Base-by-base conservation (phyloP, 2,888 invertebrate species). In the Trachelus stipa region DNA sequence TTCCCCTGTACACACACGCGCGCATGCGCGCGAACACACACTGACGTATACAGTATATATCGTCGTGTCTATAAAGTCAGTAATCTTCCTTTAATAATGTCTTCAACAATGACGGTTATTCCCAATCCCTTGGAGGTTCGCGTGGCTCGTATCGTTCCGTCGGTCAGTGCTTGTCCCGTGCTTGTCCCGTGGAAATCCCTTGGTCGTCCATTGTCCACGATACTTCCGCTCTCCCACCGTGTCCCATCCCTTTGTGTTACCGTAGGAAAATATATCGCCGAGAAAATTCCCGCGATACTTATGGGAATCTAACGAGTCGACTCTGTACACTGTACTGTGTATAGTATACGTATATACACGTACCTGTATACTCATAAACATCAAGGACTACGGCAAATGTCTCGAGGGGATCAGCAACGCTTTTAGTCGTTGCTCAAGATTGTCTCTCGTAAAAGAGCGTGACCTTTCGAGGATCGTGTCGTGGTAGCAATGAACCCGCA, bases 381-480 rank as follows among this genome's bases (percentile, higher is more conserved):
- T 56, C 23, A 23, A 56, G 40, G 15, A 56, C 40, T 23, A 56
- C 40, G 23, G 40, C 23, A 56, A 56, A 23, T 56, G 40, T 56
- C 40, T 56, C 40, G 40, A 56, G 40, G 40, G 40, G 15, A 56
- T 56, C 40, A 56, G 40, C 40, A 23, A 56, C 6, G 40, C 40
- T 56, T 75, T 80, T 80, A 80, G 81, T 81, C 84, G 83, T 87
- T 86, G 85, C 86, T 85, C 85, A 86, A 86, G 40, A 83, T 83
- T 85, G 85, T 84, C 86, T 86, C 84, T 84, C 85, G 40, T 56
- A 56, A 23, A 81, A 83, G 85, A 86, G 85, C 83, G 81, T 85
- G 86, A 87, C 87, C 87, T 87, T 86, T 87, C 84, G 83, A 81
- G 78, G 79, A 81, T 82, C 68, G 73, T 30, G 77, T 56, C 74